These are phyloP conservation scores for Rhadinocentrus ornatus DNA, from an alignment of 2,797 vertebrate species.

Conservation along the genomic window DNA sequence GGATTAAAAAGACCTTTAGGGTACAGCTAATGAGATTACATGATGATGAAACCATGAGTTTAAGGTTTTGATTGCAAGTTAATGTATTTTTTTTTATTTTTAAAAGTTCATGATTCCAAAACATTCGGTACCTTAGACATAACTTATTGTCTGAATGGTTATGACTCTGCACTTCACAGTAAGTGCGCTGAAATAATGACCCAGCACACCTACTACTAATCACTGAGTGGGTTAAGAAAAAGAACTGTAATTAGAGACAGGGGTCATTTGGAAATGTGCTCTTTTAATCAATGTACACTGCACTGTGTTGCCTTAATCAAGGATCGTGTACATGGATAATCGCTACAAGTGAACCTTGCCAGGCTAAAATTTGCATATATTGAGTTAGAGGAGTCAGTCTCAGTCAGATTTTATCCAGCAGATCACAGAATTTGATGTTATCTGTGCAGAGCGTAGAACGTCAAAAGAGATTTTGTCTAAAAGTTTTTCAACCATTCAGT, in stretches of 20 bases:
- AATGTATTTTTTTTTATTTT: not conserved
- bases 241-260: constrained; percentile 45
- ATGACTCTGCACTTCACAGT: constrained; percentile 21
- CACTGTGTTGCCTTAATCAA: constrained; percentile 72
- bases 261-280: constrained; percentile 60
- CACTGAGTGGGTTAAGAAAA: constrained; percentile 45
- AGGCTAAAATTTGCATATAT: constrained; percentile 79
- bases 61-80: constrained; percentile 13
- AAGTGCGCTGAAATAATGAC: constrained; percentile 35
- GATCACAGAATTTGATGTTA: constrained; percentile 63
- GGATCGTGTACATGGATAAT: constrained; percentile 78
- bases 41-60: constrained; percentile 26
- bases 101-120: constrained; percentile 25
- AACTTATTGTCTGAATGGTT: constrained; percentile 44
- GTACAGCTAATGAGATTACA: constrained; percentile 26
- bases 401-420: constrained; percentile 42
- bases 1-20: constrained; percentile 40
- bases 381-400: constrained; percentile 78
- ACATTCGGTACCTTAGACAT: constrained; percentile 13
- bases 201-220: constrained; percentile 37
- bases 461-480: not conserved
- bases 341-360: constrained; percentile 72
- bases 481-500: not conserved
- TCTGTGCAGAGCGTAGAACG: constrained; percentile 21
- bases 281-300: constrained; percentile 74